phyloP scores from a whole-genome alignment of 1,140 invertebrate species.

The Bombus vancouverensis region DNA sequence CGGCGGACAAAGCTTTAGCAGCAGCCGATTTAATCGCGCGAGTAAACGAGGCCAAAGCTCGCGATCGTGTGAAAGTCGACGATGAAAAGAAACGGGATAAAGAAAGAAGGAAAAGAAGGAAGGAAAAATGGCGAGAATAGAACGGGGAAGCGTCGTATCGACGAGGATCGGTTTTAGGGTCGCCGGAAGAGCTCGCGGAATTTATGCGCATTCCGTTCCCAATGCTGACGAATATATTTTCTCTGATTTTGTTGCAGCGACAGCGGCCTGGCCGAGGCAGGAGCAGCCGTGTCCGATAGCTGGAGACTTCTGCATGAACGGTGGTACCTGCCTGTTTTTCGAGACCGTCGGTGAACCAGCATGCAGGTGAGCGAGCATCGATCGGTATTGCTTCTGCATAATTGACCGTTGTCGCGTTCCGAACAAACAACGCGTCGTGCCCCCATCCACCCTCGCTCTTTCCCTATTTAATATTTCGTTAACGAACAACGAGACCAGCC shows the following conservation, averaged over 20 bases:
- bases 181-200: neutral
- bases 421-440: neutral
- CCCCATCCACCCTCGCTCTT: neutral
- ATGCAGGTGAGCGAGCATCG: constrained; percentile 87
- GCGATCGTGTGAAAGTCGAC: neutral
- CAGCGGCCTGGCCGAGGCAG: constrained; percentile 83
- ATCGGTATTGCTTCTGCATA: constrained; percentile 26
- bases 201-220: constrained; percentile 16
- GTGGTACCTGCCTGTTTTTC: constrained; percentile 91
- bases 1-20: constrained; percentile 63
- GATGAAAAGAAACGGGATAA: neutral
- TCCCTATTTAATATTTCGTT: constrained; percentile 1
- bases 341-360: constrained; percentile 89
- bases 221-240: constrained; percentile 3
- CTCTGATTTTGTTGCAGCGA: constrained; percentile 81
- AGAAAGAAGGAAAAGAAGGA: neutral
- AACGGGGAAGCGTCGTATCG: no score
- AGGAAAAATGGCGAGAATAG: neutral
- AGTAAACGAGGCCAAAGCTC: neutral
- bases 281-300: constrained; percentile 87
- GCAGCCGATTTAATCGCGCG: constrained; percentile 55
- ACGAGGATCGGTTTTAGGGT: no score
- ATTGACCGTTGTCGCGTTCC: neutral
- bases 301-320: constrained; percentile 89
- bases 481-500: neutral